phyloP scores from a whole-genome alignment of 2,888 invertebrate genomes.

The Archips xylosteana region DNA sequence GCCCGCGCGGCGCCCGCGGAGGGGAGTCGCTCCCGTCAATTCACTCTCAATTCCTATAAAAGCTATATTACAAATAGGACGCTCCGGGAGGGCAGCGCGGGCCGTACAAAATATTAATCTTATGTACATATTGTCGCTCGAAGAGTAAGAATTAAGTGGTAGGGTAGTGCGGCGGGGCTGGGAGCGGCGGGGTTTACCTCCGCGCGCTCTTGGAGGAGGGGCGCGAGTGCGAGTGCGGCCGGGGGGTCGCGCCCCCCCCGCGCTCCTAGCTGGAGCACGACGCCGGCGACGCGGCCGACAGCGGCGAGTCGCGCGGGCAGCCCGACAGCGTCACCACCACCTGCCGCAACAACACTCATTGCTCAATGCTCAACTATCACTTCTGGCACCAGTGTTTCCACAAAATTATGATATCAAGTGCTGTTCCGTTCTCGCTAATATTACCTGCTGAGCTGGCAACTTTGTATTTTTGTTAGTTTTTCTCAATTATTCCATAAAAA shows the following conservation, averaged over 20 bases:
- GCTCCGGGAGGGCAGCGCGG: slow-evolving; percentile 59
- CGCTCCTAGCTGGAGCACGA: slow-evolving; percentile 96
- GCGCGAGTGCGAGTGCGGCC: slow-evolving; percentile 79
- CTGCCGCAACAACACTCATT: slow-evolving; percentile 52
- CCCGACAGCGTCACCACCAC: slow-evolving; percentile 95
- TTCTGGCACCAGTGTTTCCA: no score
- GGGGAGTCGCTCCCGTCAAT: slow-evolving; percentile 50
- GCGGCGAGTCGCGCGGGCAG: slow-evolving; percentile 93
- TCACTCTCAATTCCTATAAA: slow-evolving; percentile 74
- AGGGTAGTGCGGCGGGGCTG: slow-evolving; percentile 21
- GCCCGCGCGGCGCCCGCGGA: slow-evolving; percentile 50
- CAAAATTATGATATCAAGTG: no score
- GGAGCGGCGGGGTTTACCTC: slow-evolving; percentile 75
- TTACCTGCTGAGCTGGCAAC: no score
- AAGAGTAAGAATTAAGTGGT: slow-evolving; percentile 70
- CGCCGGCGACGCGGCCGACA: slow-evolving; percentile 95
- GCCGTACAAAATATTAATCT: slow-evolving; percentile 82
- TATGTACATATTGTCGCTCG: slow-evolving; percentile 86
- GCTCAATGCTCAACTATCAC: no score
- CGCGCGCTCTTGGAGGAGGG: slow-evolving; percentile 84
- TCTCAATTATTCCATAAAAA: no score
- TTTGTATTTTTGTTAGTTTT: no score
- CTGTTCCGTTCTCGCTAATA: no score
- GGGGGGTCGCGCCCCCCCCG: slow-evolving; percentile 86
- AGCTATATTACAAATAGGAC: slow-evolving; percentile 52